phyloP scores from a whole-genome alignment of 2,797 vertebrate genomes.

The Pseudochromis fuscus region DNA sequence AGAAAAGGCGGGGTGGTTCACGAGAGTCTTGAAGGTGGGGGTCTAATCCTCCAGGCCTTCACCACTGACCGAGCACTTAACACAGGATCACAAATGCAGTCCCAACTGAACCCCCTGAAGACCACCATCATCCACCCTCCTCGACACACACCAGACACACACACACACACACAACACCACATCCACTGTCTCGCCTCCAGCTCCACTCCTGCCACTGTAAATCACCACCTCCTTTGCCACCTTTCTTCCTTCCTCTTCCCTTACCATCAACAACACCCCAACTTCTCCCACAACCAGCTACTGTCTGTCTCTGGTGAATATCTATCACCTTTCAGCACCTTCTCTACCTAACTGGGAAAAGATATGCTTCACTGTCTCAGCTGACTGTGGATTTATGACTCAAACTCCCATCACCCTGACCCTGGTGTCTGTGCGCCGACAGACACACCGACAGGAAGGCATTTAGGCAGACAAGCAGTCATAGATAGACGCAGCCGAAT shows the following conservation, averaged over 20 bases:
- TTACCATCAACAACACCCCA: constrained; percentile 30
- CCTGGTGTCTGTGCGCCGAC: constrained; percentile 50
- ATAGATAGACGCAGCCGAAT: constrained; percentile 48
- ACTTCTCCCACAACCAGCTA: constrained; percentile 57
- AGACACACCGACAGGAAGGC: constrained; percentile 50
- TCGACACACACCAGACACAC: constrained; percentile 19
- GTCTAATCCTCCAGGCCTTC: constrained; percentile 81
- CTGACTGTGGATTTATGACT: constrained; percentile 75
- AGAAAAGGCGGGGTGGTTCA: constrained; percentile 48
- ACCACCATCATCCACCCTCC: constrained; percentile 57
- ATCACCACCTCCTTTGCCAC: constrained; percentile 58
- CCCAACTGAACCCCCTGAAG: constrained; percentile 54
- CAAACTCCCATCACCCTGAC: constrained; percentile 57
- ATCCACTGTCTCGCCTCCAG: constrained; percentile 40
- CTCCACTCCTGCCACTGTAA: constrained; percentile 48
- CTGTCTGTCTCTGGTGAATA: constrained; percentile 60
- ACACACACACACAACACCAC: constrained; percentile 47
- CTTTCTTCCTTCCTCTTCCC: constrained; percentile 3
- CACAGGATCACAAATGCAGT: constrained; percentile 74
- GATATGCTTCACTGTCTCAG: constrained; percentile 60
- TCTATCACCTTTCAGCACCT: constrained; percentile 63
- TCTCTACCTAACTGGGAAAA: constrained; percentile 50
- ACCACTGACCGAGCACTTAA: constrained; percentile 80
- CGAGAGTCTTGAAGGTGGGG: constrained; percentile 55
- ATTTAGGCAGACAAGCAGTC: constrained; percentile 57